These are phyloP conservation scores for Ashinkailepas kermadecensis DNA, from an alignment of 2,888 invertebrate species.

Conservation along the genomic window DNA sequence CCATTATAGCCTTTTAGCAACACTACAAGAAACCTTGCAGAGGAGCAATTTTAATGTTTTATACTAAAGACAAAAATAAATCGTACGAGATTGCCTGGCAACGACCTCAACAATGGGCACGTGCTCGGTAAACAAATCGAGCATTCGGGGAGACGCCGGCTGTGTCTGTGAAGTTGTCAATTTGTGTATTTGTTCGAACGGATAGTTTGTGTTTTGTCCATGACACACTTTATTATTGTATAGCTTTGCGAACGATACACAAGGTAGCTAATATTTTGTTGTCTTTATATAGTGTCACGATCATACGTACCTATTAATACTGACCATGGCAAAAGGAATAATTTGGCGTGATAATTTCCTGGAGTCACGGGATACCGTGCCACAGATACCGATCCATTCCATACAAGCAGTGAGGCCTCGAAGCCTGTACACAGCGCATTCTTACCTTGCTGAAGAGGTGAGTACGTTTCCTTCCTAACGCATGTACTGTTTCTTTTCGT, in stretches of 20 bases:
- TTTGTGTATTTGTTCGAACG: too few species aligned
- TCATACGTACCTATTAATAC: not conserved
- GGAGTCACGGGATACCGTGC: not conserved
- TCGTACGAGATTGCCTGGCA: not conserved
- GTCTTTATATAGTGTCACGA: not conserved
- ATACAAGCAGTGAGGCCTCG: slow-evolving; percentile 50
- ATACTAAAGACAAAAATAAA: not conserved
- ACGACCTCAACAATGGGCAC: slow-evolving; percentile 10
- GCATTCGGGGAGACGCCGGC: not conserved
- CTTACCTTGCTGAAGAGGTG: slow-evolving; percentile 38
- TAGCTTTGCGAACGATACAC: too few species aligned
- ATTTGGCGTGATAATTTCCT: slow-evolving; percentile 10
- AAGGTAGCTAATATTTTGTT: not conserved
- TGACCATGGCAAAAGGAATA: not conserved
- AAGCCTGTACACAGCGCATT: slow-evolving; percentile 56
- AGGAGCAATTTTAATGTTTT: too few species aligned
- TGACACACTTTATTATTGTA: too few species aligned
- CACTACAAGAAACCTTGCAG: too few species aligned
- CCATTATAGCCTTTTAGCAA: too few species aligned
- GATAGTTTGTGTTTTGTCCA: too few species aligned
- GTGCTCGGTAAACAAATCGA: not conserved
- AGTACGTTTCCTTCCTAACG: slow-evolving; percentile 38
- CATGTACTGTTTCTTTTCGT: too few species aligned
- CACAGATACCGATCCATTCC: not conserved
- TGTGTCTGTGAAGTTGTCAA: not conserved